Base-by-base conservation (phyloP, 2,888 invertebrate species). In the Eilema sororculum region DNA sequence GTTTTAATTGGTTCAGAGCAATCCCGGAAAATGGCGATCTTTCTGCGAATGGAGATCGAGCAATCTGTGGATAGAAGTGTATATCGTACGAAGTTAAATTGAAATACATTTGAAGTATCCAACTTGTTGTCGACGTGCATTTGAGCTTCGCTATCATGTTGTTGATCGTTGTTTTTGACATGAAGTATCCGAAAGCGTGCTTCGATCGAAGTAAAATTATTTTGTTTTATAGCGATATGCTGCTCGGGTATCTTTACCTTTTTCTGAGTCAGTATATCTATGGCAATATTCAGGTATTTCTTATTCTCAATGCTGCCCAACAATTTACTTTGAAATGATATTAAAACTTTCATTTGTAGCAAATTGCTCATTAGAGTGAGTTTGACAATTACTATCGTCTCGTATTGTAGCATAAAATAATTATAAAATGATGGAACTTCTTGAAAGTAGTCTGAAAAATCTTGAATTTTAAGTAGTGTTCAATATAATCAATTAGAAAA, bases 1-100 rank as follows among this genome's bases (percentile, higher is more conserved):
- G 72, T 81, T 81, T 74, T 80, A 77, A 78, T 81, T 80, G 82
- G 72, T 65, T 67, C 2, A 22, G 37, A 67, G 28, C 60, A 69
- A 71, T 73, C 13, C n/a, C 24, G 41, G 60, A 71, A 69, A 73
- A 58, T 30, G 57, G 58, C 20, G 37, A 72, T 75, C 41, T 60
- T 67, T 58, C 12, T 20, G 10, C 28, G 67, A 75, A 74, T 77
- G 25, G n/a, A 52, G 52, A 52, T 52, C 8, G 52, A n/a, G 52
- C 52, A n/a, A 52, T 52, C n/a, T 52, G n/a, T 52, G n/a, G 52
- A 52, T 9, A 52, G n/a, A n/a, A 20, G 46, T 46, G 52, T 52
- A 20, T 52, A 52, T n/a, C 52, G 20, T 52, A 52, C n/a, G n/a
- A 52, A 52, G 20, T 52, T 52, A 52, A n/a, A 52, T 9, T 52